These are phyloP conservation scores for Pycnomerus fuliginosus DNA, from an alignment of 2,888 invertebrate species.

Conservation along the genomic window DNA sequence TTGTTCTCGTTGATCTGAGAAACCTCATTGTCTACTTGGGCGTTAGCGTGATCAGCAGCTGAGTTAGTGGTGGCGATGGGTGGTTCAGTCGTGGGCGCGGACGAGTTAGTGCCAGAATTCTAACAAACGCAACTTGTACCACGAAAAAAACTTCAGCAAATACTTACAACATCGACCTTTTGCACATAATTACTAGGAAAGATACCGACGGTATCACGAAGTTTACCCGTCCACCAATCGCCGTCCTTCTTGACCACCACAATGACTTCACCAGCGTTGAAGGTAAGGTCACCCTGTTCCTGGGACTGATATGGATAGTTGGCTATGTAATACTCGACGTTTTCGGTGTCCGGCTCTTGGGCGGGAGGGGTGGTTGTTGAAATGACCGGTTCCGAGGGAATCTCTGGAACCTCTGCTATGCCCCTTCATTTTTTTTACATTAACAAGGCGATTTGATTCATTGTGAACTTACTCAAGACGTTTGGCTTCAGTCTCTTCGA, in stretches of 20 bases:
- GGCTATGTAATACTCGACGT: conserved; percentile 79
- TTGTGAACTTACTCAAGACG: conserved; percentile 56
- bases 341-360: conserved; percentile 6
- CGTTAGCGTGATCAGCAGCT: conserved; percentile 37
- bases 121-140: conserved; percentile 1
- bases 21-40: conserved; percentile 52
- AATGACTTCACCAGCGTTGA: conserved; percentile 84
- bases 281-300: conserved; percentile 89
- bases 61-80: conserved; percentile 34
- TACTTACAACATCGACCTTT: conserved; percentile 58
- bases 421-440: no score
- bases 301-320: conserved; percentile 86
- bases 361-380: neutral
- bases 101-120: conserved; percentile 31
- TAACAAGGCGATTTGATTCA: no score
- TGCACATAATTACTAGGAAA: conserved; percentile 98
- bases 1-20: conserved; percentile 55
- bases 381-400: conserved; percentile 24
- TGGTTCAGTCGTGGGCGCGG: conserved; percentile 14
- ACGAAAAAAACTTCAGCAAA: conserved; percentile 4
- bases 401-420: conserved; percentile 72
- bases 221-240: conserved; percentile 98
- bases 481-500: conserved; percentile 40
- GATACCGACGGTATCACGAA: conserved; percentile 79
- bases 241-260: conserved; percentile 87